Evolutionary conservation across 2,797 vertebrate species (phyloP).

Genomic region (Enoplosus armatus): DNA sequence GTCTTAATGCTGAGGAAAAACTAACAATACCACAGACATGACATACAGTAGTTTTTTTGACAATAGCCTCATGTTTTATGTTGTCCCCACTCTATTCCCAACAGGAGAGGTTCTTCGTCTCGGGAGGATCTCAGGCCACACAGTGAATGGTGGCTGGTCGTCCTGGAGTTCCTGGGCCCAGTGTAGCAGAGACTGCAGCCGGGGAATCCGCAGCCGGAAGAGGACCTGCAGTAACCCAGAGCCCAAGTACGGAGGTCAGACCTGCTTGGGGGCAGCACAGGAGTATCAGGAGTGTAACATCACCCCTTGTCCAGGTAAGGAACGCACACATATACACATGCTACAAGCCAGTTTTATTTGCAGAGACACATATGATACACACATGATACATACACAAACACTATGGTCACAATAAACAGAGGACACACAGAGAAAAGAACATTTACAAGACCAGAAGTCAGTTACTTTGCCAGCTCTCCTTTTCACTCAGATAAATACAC

Average conservation of each 20-base stretch:
- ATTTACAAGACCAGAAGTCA: conserved; percentile 17
- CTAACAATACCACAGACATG: background rate
- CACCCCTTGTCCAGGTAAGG: conserved; percentile 94
- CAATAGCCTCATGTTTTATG: background rate
- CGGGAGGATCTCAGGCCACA: conserved; percentile 90
- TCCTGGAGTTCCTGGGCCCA: conserved; percentile 95
- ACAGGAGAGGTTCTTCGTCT: conserved; percentile 92
- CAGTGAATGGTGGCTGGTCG: conserved; percentile 94
- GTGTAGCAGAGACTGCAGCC: conserved; percentile 95
- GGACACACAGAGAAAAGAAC: conserved; percentile 20
- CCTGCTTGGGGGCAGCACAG: conserved; percentile 90
- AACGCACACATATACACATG: background rate
- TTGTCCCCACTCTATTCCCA: background rate
- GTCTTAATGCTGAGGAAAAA: conserved; percentile 1
- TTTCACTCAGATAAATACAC: conserved; percentile 45
- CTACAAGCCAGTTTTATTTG: background rate
- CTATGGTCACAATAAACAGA: background rate
- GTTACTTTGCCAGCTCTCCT: conserved; percentile 11
- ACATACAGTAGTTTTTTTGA: background rate
- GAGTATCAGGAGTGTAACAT: conserved; percentile 98
- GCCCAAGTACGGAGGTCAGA: conserved; percentile 92
- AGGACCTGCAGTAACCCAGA: conserved; percentile 94
- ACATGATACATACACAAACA: background rate
- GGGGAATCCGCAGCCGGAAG: conserved; percentile 94
- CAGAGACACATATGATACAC: background rate